Evolutionary conservation across 2,113 vertebrate species (phyloP).

Genomic region (Coracopsis vasa): DNA sequence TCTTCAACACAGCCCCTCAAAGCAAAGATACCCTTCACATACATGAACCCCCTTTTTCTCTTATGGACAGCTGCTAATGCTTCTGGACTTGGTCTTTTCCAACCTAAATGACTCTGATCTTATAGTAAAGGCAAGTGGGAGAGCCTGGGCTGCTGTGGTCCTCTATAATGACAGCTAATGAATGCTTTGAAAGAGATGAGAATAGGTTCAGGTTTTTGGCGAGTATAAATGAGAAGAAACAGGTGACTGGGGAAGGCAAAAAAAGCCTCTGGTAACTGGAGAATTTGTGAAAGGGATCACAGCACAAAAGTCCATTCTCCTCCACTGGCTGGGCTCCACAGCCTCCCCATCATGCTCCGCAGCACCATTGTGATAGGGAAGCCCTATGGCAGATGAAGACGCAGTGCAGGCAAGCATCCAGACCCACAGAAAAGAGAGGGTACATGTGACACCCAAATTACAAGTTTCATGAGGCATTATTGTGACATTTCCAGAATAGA

Average conservation of each 20-base stretch:
- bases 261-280: constrained; percentile 4
- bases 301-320: constrained; percentile 29
- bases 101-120: neutral
- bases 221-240: neutral
- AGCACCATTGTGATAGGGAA: neutral
- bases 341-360: neutral
- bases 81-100: neutral
- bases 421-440: neutral
- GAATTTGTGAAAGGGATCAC: constrained; percentile 8
- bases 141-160: neutral
- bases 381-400: neutral
- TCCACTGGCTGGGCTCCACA: neutral
- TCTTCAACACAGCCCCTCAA: neutral
- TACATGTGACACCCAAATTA: constrained; percentile 30
- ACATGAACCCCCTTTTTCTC: neutral
- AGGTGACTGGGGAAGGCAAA: neutral
- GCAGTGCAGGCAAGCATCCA: neutral
- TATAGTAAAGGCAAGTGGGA: neutral
- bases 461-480: neutral
- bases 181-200: neutral
- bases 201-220: neutral
- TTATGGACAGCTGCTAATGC: neutral
- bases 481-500: constrained; percentile 23
- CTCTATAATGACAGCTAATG: neutral
- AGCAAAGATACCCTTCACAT: neutral